phyloP scores from a whole-genome alignment of 2,113 vertebrate genomes.

The Mustelus asterias region DNA sequence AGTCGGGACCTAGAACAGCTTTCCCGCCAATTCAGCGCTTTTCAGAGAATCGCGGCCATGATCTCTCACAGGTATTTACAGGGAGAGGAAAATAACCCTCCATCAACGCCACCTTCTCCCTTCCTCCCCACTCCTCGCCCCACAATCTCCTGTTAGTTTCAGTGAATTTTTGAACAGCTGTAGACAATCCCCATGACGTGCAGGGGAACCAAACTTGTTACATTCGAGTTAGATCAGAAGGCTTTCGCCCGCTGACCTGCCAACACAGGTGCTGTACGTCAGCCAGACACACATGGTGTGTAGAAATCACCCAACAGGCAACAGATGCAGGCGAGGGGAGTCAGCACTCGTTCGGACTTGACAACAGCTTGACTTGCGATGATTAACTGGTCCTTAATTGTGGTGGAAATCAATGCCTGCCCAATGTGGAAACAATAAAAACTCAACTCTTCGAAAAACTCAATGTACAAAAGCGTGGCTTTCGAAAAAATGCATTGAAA shows the following conservation, averaged over 20 bases:
- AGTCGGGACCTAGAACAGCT: no score
- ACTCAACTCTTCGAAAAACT: neutral
- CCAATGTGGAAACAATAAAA: neutral
- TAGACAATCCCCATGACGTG: neutral
- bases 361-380: neutral
- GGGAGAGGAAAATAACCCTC: neutral
- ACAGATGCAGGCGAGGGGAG: conserved; percentile 23
- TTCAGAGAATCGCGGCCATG: no score
- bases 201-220: conserved; percentile 15
- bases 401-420: neutral
- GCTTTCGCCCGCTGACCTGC: neutral
- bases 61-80: neutral
- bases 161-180: conserved; percentile 26
- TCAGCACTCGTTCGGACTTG: neutral
- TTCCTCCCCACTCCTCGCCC: neutral
- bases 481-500: neutral
- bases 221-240: conserved; percentile 19
- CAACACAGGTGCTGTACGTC: conserved; percentile 29
- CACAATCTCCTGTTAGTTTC: neutral
- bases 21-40: no score
- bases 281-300: neutral
- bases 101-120: neutral
- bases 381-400: neutral
- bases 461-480: no score
- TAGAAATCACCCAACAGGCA: conserved; percentile 33